phyloP scores from a whole-genome alignment of 2,797 vertebrate species.

The Leucoraja ocellata region DNA sequence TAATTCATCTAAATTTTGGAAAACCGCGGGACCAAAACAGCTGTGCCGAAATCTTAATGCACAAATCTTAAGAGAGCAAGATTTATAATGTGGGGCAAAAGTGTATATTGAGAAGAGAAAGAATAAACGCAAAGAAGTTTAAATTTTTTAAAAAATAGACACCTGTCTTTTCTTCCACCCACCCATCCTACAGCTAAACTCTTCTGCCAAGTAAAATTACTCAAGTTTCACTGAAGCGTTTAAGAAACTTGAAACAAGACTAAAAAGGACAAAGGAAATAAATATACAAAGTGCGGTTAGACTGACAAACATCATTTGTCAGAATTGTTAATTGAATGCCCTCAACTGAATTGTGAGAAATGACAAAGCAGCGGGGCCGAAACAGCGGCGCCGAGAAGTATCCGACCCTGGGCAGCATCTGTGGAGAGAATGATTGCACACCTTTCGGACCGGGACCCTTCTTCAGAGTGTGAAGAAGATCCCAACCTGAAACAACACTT shows the following conservation, averaged over 20 bases:
- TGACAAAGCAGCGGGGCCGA: background rate
- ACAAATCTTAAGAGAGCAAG: too few species aligned
- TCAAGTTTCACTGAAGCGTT: constrained; percentile 30
- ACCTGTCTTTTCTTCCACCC: background rate
- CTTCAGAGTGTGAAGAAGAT: too few species aligned
- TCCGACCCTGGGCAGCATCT: too few species aligned
- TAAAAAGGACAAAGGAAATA: constrained; percentile 19
- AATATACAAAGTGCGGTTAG: background rate
- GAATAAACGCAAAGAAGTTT: background rate
- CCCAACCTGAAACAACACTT: too few species aligned
- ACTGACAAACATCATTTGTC: constrained; percentile 13
- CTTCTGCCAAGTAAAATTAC: constrained; percentile 34
- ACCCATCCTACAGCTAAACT: background rate
- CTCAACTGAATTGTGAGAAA: background rate
- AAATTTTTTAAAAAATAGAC: background rate
- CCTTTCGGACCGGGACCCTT: too few species aligned
- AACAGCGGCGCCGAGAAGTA: too few species aligned
- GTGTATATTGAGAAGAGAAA: background rate
- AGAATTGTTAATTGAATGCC: background rate
- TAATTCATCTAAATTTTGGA: too few species aligned
- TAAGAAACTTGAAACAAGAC: constrained; percentile 37
- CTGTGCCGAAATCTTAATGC: too few species aligned
- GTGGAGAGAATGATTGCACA: too few species aligned
- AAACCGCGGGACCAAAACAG: too few species aligned
- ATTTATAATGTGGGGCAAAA: background rate